Percentiles rank a stretch among this genome's conserved stretches.
Evolutionary conservation across 2,797 vertebrate genomes (phyloP).

Genomic region (Leptoclinus maculatus): DNA sequence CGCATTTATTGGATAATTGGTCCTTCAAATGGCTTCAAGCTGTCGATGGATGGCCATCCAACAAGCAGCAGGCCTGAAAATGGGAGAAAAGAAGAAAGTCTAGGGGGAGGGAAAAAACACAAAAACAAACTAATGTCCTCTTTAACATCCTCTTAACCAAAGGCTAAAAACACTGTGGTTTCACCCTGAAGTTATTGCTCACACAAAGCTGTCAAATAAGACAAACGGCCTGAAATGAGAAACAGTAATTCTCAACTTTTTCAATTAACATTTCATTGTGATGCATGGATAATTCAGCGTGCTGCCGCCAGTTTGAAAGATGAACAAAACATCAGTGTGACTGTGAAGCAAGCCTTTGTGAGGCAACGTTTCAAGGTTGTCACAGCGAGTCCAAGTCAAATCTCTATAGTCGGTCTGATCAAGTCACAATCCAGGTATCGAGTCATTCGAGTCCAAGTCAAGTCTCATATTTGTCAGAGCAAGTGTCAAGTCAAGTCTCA

Average conservation of each 20-base stretch:
- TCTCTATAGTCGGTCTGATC: background rate
- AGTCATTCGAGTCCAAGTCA: background rate
- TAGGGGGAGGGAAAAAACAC: slow-evolving; percentile 11
- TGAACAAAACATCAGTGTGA: background rate
- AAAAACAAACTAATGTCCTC: slow-evolving; percentile 66
- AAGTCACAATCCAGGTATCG: background rate
- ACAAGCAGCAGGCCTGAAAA: slow-evolving; percentile 78
- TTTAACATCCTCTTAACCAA: slow-evolving; percentile 70
- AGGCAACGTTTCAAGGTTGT: background rate
- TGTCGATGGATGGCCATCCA: slow-evolving; percentile 79
- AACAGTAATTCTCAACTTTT: slow-evolving; percentile 44
- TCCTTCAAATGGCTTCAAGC: slow-evolving; percentile 83
- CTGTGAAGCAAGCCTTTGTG: background rate
- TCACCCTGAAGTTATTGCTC: slow-evolving; percentile 64
- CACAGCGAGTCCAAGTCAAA: background rate
- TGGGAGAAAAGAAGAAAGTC: slow-evolving; percentile 63
- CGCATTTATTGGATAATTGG: slow-evolving; percentile 85
- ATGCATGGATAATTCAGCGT: slow-evolving; percentile 11
- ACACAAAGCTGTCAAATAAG: slow-evolving; percentile 63
- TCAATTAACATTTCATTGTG: slow-evolving; percentile 43
- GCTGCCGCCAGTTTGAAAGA: slow-evolving; percentile 13
- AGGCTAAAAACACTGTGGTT: slow-evolving; percentile 55
- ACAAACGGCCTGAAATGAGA: slow-evolving; percentile 46
- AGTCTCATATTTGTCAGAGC: too few relatives aligned
- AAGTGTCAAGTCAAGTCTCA: background rate